A percentile compares a stretch with the other conserved stretches of the same genome.
Evolutionary conservation across 2,888 invertebrate species (phyloP).

Genomic region (Thumatha senex): DNA sequence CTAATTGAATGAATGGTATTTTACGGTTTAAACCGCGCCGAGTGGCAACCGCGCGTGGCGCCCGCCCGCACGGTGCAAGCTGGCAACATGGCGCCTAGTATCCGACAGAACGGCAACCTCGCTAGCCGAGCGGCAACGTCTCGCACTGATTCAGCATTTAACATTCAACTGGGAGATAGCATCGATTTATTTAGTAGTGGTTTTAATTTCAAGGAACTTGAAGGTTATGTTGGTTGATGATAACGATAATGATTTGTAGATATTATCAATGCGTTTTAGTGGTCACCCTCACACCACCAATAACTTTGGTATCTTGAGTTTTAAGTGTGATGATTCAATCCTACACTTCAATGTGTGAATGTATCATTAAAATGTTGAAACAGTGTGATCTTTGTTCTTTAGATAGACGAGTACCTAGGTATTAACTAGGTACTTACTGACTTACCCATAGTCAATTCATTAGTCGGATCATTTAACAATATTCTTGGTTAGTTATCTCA

Average conservation of each 20-base stretch:
- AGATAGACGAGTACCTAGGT: no score
- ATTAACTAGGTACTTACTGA: no score
- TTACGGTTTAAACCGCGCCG: slow-evolving; percentile 59
- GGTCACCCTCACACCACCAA: no score
- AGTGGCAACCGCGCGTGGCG: slow-evolving; percentile 68
- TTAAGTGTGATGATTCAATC: no score
- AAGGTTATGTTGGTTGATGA: slow-evolving; percentile 30
- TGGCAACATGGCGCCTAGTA: slow-evolving; percentile 74
- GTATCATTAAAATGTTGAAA: no score
- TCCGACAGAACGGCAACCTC: slow-evolving; percentile 64
- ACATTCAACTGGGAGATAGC: slow-evolving; percentile 53
- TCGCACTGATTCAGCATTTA: slow-evolving; percentile 76
- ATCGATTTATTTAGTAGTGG: slow-evolving; percentile 38
- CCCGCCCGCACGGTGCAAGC: slow-evolving; percentile 63
- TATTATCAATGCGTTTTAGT: slow-evolving; percentile 7
- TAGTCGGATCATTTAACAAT: no score
- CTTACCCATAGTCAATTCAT: no score
- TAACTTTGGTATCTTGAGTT: no score
- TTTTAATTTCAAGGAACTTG: slow-evolving; percentile 44
- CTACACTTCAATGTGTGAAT: no score
- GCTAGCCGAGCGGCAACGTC: slow-evolving; percentile 62
- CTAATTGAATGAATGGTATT: slow-evolving; percentile 76
- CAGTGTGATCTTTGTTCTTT: no score
- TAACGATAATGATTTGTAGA: slow-evolving; percentile 25
- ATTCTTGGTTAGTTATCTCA: no score